Evolutionary conservation across 2,797 vertebrate genomes (phyloP).

Genomic region (Epinephelus coioides): DNA sequence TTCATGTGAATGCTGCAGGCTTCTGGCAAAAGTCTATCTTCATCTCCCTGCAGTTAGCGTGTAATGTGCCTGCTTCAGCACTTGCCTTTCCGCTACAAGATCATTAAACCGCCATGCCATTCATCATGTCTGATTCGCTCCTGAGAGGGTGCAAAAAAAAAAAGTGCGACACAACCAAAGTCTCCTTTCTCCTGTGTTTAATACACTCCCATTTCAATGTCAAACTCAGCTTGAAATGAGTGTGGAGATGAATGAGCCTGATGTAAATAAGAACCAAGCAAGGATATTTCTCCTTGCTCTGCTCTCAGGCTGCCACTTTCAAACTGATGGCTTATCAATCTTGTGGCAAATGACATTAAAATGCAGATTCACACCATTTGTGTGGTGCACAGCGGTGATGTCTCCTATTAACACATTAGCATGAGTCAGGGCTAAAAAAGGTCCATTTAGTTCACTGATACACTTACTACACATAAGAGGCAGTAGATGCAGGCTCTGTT

Average conservation of each 20-base stretch:
- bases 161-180: slow-evolving; percentile 13
- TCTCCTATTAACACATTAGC: slow-evolving; percentile 55
- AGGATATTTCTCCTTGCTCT: slow-evolving; percentile 48
- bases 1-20: slow-evolving; percentile 39
- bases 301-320: slow-evolving; percentile 45
- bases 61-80: slow-evolving; percentile 71
- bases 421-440: slow-evolving; percentile 45
- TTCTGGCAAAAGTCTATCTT: slow-evolving; percentile 49
- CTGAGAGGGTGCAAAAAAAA: slow-evolving; percentile 19
- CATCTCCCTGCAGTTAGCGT: slow-evolving; percentile 66
- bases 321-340: slow-evolving; percentile 65
- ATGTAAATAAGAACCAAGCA: slow-evolving; percentile 66
- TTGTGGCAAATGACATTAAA: slow-evolving; percentile 59
- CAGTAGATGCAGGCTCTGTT: not conserved
- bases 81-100: slow-evolving; percentile 64
- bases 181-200: slow-evolving; percentile 57
- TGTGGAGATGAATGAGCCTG: slow-evolving; percentile 63
- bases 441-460: slow-evolving; percentile 21
- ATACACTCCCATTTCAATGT: slow-evolving; percentile 65
- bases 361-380: slow-evolving; percentile 68
- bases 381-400: slow-evolving; percentile 23
- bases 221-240: slow-evolving; percentile 56
- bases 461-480: slow-evolving; percentile 10
- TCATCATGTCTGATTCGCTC: slow-evolving; percentile 65
- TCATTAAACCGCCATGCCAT: slow-evolving; percentile 70